Evolutionary conservation across 1,140 invertebrate genomes (phyloP), one percentile per base, ranked within the genome.

Genomic region (Drosophila punjabiensis): DNA sequence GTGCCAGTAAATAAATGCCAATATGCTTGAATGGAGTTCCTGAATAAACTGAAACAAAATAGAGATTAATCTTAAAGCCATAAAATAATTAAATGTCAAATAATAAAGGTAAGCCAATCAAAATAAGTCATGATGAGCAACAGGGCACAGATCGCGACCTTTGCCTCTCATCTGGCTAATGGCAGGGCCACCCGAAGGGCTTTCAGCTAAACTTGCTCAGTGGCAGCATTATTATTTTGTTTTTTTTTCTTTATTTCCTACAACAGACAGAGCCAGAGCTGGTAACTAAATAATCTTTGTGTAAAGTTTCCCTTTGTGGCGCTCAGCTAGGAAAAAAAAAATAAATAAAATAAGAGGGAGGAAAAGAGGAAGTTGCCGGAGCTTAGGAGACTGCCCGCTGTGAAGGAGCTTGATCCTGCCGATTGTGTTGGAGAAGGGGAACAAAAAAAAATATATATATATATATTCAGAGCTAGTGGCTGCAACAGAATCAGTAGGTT

Each of bases 241-340:
- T 18, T 18, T 28, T 45, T 45, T 43, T 32, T 24, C 11, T 30
- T 48, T 50, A 16, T 30, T 35, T 24, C 32, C 32, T 20, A 43
- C 35, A 66, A 53, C 20, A 16, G 39, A 55, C 48, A 69, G 8
- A 35, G 16, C 8, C 35, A n/a, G 13, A 43, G 65, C 73, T 45
- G 47, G 67, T 45, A 74, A 69, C 78, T 79, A 81, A 86, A 78
- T 86, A 85, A 85, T 86, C 78, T 81, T 86, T 86, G 74, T 75
- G 64, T 45, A 82, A 85, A 85, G 82, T 85, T 85, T 81, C 76
- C 64, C 82, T 75, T 64, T 85, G 78, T 75, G 68, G 61, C 74
- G 41, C 39, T 35, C 33, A 48, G 61, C 20, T 28, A 43, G 62
- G 43, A 48, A 60, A 53, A 58, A 80, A 62, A 52, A 20, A 45